Conservation (phyloP, 2,797 vertebrate genomes). For the Eptatretus atami region DNA sequence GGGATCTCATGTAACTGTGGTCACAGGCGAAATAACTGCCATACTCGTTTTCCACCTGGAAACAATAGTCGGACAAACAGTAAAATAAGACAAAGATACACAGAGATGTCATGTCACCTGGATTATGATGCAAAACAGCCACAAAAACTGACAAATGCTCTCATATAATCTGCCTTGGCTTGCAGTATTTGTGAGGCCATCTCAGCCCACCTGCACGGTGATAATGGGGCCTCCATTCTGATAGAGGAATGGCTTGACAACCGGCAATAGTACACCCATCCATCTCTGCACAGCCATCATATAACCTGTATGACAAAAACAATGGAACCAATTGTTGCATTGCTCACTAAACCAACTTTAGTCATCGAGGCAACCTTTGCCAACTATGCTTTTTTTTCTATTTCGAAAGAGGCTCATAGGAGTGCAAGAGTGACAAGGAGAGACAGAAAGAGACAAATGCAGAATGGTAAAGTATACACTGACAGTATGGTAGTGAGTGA, state of each 20-base stretch:
- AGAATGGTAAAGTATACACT: too few species aligned
- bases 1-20: conserved; percentile 36
- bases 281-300: conserved; percentile 44
- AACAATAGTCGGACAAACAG: neutral
- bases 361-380: neutral
- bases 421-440: too few species aligned
- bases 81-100: too few species aligned
- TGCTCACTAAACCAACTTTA: too few species aligned
- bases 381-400: neutral
- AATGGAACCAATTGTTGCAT: too few species aligned
- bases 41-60: conserved; percentile 79
- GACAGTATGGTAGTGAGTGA: too few species aligned
- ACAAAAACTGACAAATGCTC: too few species aligned
- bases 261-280: conserved; percentile 43
- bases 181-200: neutral
- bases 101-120: too few species aligned
- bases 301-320: conserved; percentile 23
- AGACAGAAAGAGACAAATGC: too few species aligned
- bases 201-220: conserved; percentile 36
- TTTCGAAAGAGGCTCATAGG: neutral
- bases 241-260: conserved; percentile 44
- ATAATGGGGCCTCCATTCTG: conserved; percentile 64
- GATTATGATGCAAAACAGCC: too few species aligned
- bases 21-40: conserved; percentile 67
- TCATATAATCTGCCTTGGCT: too few species aligned